A percentile compares a stretch with the other conserved stretches of the same genome.
These are phyloP conservation scores for Vandiemenella viatica DNA, from an alignment of 2,888 invertebrate species.

Conservation along the genomic window DNA sequence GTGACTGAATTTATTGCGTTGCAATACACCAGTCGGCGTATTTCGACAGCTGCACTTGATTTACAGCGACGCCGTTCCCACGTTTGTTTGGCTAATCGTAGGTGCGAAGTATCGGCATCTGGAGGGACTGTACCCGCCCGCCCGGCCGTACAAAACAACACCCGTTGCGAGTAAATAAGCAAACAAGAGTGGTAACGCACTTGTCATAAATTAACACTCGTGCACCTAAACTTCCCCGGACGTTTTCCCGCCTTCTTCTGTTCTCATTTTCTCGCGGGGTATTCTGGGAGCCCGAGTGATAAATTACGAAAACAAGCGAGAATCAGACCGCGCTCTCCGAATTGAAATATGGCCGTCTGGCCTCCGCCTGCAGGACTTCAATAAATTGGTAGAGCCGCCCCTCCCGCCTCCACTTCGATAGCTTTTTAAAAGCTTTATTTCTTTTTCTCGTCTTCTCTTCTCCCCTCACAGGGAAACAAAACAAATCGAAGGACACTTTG, in stretches of 20 bases:
- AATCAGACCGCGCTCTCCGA: background rate
- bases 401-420: background rate
- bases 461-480: background rate
- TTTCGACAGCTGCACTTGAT: too few species aligned
- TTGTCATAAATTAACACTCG: slow-evolving; percentile 2
- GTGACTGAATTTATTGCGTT: too few species aligned
- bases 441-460: background rate
- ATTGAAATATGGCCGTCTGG: slow-evolving; percentile 1
- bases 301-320: slow-evolving; percentile 10
- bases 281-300: slow-evolving; percentile 8
- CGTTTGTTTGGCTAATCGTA: too few species aligned
- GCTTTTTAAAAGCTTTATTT: background rate
- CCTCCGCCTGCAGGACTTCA: background rate
- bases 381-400: too few species aligned
- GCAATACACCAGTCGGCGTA: too few species aligned
- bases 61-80: too few species aligned
- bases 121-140: too few species aligned
- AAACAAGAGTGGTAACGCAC: too few species aligned
- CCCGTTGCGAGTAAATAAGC: too few species aligned
- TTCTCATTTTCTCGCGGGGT: slow-evolving; percentile 9
- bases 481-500: background rate
- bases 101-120: too few species aligned
- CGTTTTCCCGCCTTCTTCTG: slow-evolving; percentile 4
- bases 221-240: background rate
- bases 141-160: too few species aligned